Evolutionary conservation across 2,888 invertebrate species (phyloP).

Genomic region (Platypus cylindrus): DNA sequence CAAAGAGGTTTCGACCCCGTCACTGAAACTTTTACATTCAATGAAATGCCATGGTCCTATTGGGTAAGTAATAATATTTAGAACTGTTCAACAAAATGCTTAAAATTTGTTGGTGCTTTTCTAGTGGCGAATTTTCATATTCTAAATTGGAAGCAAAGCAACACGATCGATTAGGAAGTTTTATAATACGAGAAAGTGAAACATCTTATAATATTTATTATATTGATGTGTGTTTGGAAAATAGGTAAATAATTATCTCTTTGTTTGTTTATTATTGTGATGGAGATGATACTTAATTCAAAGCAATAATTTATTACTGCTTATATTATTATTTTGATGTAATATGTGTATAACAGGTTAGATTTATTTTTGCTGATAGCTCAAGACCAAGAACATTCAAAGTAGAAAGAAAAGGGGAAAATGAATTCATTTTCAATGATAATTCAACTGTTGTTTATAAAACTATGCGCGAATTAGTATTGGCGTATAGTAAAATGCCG

Average conservation of each 20-base stretch:
- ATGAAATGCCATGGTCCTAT: constrained; percentile 84
- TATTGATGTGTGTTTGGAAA: constrained; percentile 68
- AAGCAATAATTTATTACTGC: too few relatives aligned
- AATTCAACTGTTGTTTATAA: constrained; percentile 41
- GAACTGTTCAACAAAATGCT: too few relatives aligned
- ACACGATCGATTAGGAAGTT: constrained; percentile 62
- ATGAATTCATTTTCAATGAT: constrained; percentile 42
- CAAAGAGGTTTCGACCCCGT: constrained; percentile 68
- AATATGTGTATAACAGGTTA: too few relatives aligned
- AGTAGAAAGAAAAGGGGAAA: constrained; percentile 47
- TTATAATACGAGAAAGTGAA: constrained; percentile 72
- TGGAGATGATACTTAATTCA: too few relatives aligned
- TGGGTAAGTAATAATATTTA: constrained; percentile 51
- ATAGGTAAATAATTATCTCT: constrained; percentile 39
- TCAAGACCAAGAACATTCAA: constrained; percentile 57
- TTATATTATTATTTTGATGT: too few relatives aligned
- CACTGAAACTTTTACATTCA: constrained; percentile 54
- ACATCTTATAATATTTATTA: constrained; percentile 66
- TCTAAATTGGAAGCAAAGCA: constrained; percentile 71
- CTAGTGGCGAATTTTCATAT: constrained; percentile 71
- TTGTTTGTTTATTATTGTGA: background rate
- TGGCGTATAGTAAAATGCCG: constrained; percentile 48
- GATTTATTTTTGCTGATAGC: constrained; percentile 28
- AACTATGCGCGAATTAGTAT: constrained; percentile 49
- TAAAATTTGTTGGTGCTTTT: constrained; percentile 16